Evolutionary conservation across 2,113 vertebrate genomes (phyloP).

Genomic region (Riparia riparia): DNA sequence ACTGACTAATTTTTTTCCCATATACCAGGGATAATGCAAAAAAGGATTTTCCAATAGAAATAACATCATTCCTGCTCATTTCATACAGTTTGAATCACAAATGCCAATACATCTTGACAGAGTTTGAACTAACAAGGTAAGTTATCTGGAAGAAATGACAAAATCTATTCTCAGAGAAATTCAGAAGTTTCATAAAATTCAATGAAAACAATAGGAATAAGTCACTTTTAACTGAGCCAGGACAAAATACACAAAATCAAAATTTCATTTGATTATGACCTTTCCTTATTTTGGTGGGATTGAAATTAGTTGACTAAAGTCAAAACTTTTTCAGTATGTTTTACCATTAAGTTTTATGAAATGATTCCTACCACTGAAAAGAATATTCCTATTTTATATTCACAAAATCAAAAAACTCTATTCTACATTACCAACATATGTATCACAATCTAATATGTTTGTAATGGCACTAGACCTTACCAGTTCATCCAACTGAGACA

Average conservation of each 20-base stretch:
- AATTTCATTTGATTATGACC: not conserved
- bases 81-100: not conserved
- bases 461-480: not conserved
- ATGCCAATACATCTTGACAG: not conserved
- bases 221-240: not conserved
- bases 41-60: not conserved
- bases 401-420: not conserved
- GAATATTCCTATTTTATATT: not conserved
- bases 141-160: not conserved
- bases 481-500: not conserved
- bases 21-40: not conserved
- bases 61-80: not conserved
- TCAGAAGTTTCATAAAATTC: not conserved
- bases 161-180: not conserved
- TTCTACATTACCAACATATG: not conserved
- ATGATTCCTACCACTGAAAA: not conserved
- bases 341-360: not conserved
- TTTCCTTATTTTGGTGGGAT: not conserved
- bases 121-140: not conserved
- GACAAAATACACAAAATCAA: not conserved
- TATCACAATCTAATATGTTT: not conserved
- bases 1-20: not conserved
- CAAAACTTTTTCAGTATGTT: not conserved
- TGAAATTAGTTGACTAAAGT: not conserved
- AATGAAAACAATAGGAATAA: not conserved